phyloP scores from a whole-genome alignment of 2,113 vertebrate genomes.

The Nymphicus hollandicus region DNA sequence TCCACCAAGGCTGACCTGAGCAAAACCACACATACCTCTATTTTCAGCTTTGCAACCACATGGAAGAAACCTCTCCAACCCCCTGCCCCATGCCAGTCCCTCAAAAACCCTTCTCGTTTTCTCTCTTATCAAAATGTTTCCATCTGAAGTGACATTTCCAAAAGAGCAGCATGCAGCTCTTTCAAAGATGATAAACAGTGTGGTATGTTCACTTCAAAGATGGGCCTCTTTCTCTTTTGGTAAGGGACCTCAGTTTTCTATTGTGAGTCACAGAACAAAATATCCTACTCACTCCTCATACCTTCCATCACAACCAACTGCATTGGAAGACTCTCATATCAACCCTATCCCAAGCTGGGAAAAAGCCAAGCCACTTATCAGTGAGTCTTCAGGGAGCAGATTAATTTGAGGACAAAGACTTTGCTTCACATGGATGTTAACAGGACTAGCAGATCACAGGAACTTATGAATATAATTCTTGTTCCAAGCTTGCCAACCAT shows the following conservation, averaged over 20 bases:
- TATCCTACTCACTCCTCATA: not conserved
- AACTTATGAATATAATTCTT: not conserved
- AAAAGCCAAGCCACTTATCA: not conserved
- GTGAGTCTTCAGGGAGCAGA: not conserved
- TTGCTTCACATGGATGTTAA: not conserved
- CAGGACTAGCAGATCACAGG: not conserved
- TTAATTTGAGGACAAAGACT: not conserved
- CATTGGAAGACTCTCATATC: not conserved
- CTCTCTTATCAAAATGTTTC: not conserved
- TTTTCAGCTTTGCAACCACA: not conserved
- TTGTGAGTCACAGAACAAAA: not conserved
- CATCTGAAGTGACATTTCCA: not conserved
- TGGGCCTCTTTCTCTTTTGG: not conserved
- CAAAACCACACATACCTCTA: not conserved
- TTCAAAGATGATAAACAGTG: not conserved
- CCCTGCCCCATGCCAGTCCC: not conserved
- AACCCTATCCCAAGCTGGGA: not conserved
- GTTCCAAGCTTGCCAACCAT: not conserved
- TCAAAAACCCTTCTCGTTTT: not conserved
- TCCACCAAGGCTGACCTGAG: conserved; percentile 45
- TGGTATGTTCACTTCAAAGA: not conserved
- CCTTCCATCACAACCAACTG: not conserved
- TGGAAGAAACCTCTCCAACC: not conserved
- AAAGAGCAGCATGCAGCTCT: not conserved
- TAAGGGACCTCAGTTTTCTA: not conserved